Evolutionary conservation across 2,888 invertebrate species (phyloP).

Genomic region (Dynastes maya): DNA sequence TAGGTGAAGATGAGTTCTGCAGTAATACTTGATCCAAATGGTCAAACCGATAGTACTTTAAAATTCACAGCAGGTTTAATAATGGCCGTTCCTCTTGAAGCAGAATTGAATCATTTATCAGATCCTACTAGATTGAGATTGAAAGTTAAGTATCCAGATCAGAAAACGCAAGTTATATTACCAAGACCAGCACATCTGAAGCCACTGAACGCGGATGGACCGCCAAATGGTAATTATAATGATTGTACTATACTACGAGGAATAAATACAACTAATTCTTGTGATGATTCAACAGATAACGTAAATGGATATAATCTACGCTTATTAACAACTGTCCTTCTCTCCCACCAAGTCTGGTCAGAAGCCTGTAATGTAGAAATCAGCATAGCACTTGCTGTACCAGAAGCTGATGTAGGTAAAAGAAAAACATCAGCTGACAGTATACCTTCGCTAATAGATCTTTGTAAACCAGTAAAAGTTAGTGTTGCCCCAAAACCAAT

Average conservation of each 20-base stretch:
- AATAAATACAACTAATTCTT: constrained; percentile 7
- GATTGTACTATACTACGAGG: neutral
- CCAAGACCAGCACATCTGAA: constrained; percentile 86
- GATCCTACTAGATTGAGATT: constrained; percentile 84
- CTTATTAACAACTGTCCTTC: constrained; percentile 87
- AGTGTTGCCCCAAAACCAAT: constrained; percentile 92
- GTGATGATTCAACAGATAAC: constrained; percentile 66
- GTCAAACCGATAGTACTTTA: constrained; percentile 84
- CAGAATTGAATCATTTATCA: constrained; percentile 86
- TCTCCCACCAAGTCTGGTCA: constrained; percentile 95
- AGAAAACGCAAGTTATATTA: constrained; percentile 86
- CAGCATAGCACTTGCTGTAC: constrained; percentile 85
- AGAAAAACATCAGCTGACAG: constrained; percentile 68
- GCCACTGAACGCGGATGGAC: constrained; percentile 75
- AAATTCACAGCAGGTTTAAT: constrained; percentile 96
- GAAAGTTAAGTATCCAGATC: constrained; percentile 93
- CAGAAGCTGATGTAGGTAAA: constrained; percentile 72
- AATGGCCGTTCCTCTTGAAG: constrained; percentile 89
- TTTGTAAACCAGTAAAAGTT: constrained; percentile 90
- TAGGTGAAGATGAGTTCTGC: constrained; percentile 87
- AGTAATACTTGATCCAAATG: constrained; percentile 87
- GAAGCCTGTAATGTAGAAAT: constrained; percentile 93
- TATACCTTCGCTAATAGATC: constrained; percentile 79
- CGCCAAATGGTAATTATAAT: constrained; percentile 63
- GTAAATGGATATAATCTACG: constrained; percentile 77